Percentiles rank a stretch among this genome's conserved stretches.
phyloP scores from a whole-genome alignment of 1,140 invertebrate species.

The Apis cerana region DNA sequence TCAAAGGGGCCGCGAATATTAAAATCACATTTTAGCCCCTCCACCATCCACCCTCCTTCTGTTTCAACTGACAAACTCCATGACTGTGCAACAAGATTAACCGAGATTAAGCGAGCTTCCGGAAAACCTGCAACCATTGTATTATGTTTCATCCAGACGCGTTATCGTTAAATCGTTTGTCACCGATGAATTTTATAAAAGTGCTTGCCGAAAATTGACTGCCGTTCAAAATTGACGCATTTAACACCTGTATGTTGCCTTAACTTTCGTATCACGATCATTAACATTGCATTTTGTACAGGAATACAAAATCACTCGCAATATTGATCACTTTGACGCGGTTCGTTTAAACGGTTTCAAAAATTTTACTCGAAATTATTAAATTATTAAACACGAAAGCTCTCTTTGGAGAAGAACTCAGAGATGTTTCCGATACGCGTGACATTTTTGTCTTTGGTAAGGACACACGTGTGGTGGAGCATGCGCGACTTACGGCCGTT shows the following conservation, averaged over 20 bases:
- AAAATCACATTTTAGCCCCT: constrained; percentile 76
- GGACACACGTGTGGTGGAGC: constrained; percentile 49
- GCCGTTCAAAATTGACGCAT: too few relatives aligned
- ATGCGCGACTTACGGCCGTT: constrained; percentile 64
- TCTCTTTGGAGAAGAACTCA: neutral
- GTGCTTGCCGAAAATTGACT: constrained; percentile 26
- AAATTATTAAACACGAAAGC: neutral
- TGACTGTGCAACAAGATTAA: constrained; percentile 68
- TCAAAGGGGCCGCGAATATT: constrained; percentile 77
- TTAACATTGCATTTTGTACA: too few relatives aligned
- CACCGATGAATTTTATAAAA: constrained; percentile 48
- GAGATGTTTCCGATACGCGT: constrained; percentile 52
- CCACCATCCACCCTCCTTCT: constrained; percentile 24
- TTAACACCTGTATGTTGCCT: too few relatives aligned
- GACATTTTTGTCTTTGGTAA: constrained; percentile 33
- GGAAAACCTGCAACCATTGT: constrained; percentile 51
- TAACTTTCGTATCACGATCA: too few relatives aligned
- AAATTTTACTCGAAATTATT: neutral
- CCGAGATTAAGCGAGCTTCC: constrained; percentile 69
- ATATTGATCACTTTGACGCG: too few relatives aligned
- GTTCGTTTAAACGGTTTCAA: too few relatives aligned
- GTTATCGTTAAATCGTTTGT: constrained; percentile 48
- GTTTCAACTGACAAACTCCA: constrained; percentile 67
- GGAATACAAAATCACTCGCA: too few relatives aligned
- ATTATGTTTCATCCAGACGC: constrained; percentile 39